Percentiles rank a stretch among this genome's conserved stretches.
These are phyloP conservation scores for Halocynthia roretzi DNA, from an alignment of 23 tunicate species.

Conservation along the genomic window DNA sequence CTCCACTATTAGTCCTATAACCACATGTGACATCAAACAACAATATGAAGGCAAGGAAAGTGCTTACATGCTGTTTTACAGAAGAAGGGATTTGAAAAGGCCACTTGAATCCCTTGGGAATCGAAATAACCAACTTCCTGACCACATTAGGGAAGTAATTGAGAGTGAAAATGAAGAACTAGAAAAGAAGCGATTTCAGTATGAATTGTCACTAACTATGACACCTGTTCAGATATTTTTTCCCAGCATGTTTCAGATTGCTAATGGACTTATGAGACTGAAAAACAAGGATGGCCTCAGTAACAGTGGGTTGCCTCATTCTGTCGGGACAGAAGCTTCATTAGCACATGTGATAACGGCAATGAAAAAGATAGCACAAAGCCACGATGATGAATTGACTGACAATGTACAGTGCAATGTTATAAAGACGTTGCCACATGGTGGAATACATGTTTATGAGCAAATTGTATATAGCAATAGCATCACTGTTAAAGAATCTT, in stretches of 20 bases:
- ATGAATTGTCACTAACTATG: slow-evolving; percentile 29
- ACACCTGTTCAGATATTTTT: slow-evolving; percentile 9
- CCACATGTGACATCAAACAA: slow-evolving; percentile 20
- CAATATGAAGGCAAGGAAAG: slow-evolving; percentile 47
- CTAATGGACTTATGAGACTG: slow-evolving; percentile 21
- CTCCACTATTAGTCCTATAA: slow-evolving; percentile 17
- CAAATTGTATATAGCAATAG: slow-evolving; percentile 11
- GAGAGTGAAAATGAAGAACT: slow-evolving; percentile 28
- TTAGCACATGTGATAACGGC: slow-evolving; percentile 3
- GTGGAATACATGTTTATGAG: slow-evolving; percentile 37
- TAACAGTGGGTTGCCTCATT: slow-evolving; percentile 9
- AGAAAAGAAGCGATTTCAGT: slow-evolving; percentile 15
- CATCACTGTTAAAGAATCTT: slow-evolving; percentile 12
- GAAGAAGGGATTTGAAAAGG: slow-evolving; percentile 36
- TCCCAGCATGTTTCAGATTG: slow-evolving; percentile 7
- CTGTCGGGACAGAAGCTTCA: slow-evolving; percentile 14
- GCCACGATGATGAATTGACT: neutral
- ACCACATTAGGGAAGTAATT: slow-evolving; percentile 19
- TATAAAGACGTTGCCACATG: slow-evolving; percentile 23
- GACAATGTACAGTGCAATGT: slow-evolving; percentile 8
- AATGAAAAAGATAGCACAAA: neutral
- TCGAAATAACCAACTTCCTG: slow-evolving; percentile 12
- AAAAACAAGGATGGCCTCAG: slow-evolving; percentile 4
- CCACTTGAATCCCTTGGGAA: slow-evolving; percentile 28
- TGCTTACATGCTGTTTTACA: slow-evolving; percentile 55